Conservation (phyloP, 2,113 vertebrate species). For the Neolamprologus ventralis region DNA sequence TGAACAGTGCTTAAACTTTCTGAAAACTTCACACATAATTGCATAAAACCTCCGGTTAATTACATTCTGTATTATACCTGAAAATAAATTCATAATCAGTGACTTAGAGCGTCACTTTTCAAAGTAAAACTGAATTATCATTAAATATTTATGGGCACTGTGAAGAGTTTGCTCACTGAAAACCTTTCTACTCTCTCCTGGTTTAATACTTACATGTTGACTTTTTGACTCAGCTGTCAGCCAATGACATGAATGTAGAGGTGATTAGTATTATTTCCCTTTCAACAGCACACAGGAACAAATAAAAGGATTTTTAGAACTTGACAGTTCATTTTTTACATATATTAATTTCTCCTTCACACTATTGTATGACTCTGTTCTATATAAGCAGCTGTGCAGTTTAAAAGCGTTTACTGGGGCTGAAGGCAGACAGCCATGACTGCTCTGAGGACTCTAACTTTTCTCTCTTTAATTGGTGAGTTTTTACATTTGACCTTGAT, state of each 20-base stretch:
- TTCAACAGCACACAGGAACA: neutral
- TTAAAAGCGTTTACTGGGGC: neutral
- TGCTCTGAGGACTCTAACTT: neutral
- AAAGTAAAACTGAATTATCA: neutral
- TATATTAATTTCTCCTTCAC: neutral
- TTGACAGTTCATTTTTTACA: neutral
- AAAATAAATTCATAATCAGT: neutral
- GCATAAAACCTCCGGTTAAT: accelerated
- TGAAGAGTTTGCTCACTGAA: neutral
- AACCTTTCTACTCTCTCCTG: neutral
- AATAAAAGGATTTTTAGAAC: neutral
- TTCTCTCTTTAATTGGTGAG: slow-evolving; percentile 11
- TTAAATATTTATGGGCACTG: neutral
- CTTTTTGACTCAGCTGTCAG: neutral
- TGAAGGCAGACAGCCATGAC: neutral
- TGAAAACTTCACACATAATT: neutral
- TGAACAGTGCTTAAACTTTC: neutral
- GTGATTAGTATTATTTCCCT: neutral
- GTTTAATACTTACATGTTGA: neutral
- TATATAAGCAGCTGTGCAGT: neutral
- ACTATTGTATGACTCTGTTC: neutral
- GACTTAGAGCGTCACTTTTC: neutral
- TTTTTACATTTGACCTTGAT: neutral
- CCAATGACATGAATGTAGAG: neutral
- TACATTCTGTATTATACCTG: neutral